A percentile compares a stretch with the other conserved stretches of the same genome.
Conservation (phyloP, 2,113 vertebrate species). For the Cinclus cinclus region DNA sequence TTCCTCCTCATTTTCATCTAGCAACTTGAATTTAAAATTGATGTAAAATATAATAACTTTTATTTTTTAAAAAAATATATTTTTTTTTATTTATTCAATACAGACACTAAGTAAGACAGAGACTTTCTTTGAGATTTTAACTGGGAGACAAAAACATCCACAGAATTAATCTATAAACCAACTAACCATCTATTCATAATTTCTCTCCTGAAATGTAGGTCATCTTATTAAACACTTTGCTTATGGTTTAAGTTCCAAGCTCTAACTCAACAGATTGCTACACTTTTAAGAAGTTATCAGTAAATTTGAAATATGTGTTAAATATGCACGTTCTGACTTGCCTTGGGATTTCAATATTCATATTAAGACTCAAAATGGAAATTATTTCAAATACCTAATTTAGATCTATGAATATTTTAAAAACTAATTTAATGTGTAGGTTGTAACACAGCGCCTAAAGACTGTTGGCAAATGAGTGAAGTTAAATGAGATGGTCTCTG, state of each 20-base stretch:
- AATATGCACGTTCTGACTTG: not conserved
- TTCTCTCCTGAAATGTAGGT: not conserved
- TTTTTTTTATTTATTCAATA: not conserved
- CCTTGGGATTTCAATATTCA: slow-evolving; percentile 30
- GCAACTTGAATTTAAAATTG: not conserved
- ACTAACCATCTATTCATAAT: not conserved
- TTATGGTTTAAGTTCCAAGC: not conserved
- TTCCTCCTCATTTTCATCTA: not conserved
- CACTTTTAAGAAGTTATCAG: not conserved
- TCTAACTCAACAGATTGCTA: not conserved
- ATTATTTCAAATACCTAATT: slow-evolving; percentile 49
- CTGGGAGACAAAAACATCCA: not conserved
- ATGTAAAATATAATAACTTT: not conserved
- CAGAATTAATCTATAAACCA: not conserved
- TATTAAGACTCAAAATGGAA: slow-evolving; percentile 24
- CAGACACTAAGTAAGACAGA: not conserved
- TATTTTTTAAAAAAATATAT: not conserved
- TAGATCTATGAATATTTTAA: slow-evolving; percentile 58
- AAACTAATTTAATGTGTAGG: slow-evolving; percentile 17
- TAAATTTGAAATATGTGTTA: not conserved
- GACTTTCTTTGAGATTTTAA: not conserved
- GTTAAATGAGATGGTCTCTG: not conserved
- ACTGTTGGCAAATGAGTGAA: slow-evolving; percentile 23
- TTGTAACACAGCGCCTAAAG: not conserved
- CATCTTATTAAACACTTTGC: not conserved